Percentiles rank a stretch among this genome's conserved stretches.
phyloP scores from a whole-genome alignment of 2,797 vertebrate genomes.

The Enteromius viviparus region DNA sequence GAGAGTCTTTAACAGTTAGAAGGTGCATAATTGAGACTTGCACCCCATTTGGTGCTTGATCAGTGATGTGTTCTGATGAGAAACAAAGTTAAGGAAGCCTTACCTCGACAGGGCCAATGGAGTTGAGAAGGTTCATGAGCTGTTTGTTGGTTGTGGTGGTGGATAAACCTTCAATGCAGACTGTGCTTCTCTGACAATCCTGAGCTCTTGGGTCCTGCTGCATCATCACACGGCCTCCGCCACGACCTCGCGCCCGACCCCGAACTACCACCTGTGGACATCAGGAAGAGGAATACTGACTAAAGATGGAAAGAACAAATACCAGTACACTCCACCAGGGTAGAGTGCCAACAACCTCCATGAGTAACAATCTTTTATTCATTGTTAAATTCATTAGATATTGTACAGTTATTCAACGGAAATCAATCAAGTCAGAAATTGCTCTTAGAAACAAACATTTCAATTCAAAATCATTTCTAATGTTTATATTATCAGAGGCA shows the following conservation, averaged over 20 bases:
- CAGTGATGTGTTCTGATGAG: neutral
- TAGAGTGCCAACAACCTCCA: neutral
- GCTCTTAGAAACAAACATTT: neutral
- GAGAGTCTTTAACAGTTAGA: neutral
- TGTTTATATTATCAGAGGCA: conserved; percentile 14
- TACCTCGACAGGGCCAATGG: conserved; percentile 97
- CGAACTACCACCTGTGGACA: conserved; percentile 86
- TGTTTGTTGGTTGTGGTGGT: conserved; percentile 92
- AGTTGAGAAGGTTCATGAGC: conserved; percentile 92
- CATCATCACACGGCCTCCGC: conserved; percentile 77
- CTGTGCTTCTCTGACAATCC: conserved; percentile 83
- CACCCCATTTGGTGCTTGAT: neutral
- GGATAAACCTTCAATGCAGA: conserved; percentile 96
- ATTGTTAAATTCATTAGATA: neutral
- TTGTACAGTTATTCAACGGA: neutral
- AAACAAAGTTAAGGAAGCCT: conserved; percentile 48
- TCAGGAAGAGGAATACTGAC: neutral
- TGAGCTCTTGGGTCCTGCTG: conserved; percentile 78
- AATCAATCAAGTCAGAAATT: neutral
- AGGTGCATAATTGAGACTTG: neutral
- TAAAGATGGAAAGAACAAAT: neutral
- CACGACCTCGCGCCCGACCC: conserved; percentile 84
- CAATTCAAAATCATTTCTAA: neutral
- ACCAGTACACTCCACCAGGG: neutral
- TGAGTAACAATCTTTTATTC: neutral